Conservation (phyloP, 2,797 vertebrate species). For the Pseudochirops corinnae region DNA sequence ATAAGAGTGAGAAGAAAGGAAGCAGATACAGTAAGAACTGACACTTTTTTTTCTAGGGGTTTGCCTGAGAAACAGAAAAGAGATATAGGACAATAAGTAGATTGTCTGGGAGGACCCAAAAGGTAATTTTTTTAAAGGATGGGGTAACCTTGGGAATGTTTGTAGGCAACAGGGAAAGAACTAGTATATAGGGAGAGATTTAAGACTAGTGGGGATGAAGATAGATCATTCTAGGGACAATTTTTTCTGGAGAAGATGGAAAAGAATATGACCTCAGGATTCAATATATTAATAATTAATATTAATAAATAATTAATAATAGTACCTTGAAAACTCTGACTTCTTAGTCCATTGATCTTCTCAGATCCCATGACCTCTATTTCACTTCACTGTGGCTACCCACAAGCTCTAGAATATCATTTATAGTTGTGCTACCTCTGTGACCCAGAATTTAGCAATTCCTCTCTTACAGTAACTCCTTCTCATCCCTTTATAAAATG, state of each 20-base stretch:
- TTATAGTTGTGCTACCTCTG: not conserved
- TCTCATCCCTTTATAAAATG: not conserved
- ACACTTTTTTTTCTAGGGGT: not conserved
- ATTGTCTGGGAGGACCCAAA: not conserved
- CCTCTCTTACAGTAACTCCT: not conserved
- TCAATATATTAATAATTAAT: not conserved
- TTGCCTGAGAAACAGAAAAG: not conserved
- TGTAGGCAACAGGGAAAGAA: not conserved
- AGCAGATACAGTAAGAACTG: not conserved
- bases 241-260: not conserved
- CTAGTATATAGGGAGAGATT: not conserved
- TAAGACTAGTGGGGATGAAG: not conserved
- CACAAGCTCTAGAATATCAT: not conserved
- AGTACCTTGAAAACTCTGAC: not conserved
- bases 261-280: not conserved
- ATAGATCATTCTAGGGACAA: not conserved
- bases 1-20: not conserved
- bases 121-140: not conserved
- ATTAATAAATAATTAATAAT: not conserved
- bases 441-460: not conserved
- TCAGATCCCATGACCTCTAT: not conserved
- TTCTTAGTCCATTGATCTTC: not conserved
- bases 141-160: not conserved
- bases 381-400: not conserved
- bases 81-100: too few relatives aligned